Percentiles rank a stretch among this genome's conserved stretches.
Conservation (phyloP, 2,113 vertebrate species). For the Marmota monax region DNA sequence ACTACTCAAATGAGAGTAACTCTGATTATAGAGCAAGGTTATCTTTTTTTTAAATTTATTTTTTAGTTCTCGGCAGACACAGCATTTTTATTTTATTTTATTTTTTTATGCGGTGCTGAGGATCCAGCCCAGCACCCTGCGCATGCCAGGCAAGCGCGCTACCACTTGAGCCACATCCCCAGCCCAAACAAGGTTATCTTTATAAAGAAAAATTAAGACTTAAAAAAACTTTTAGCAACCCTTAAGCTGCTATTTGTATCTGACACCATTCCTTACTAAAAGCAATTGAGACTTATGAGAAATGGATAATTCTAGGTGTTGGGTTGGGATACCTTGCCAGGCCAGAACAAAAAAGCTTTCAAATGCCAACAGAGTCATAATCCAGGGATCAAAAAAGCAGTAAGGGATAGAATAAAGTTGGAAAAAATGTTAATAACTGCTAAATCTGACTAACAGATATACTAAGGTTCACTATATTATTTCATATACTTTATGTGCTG, state of each 20-base stretch:
- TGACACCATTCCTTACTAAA: neutral
- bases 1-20: neutral
- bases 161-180: too few relatives aligned
- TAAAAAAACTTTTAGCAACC: conserved; percentile 31
- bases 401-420: neutral
- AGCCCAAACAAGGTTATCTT: too few relatives aligned
- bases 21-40: neutral
- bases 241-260: neutral
- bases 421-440: neutral
- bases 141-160: too few relatives aligned
- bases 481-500: neutral
- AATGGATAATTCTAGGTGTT: neutral
- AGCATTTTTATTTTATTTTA: too few relatives aligned
- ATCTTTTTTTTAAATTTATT: too few relatives aligned
- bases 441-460: neutral
- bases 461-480: neutral
- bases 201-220: conserved; percentile 37
- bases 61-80: too few relatives aligned
- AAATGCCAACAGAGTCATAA: neutral
- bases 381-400: neutral
- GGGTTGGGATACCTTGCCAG: neutral
- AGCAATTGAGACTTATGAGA: neutral
- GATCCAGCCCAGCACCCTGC: too few relatives aligned
- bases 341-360: neutral
- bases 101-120: too few relatives aligned